These are phyloP conservation scores for Gymnarchus niloticus DNA, from an alignment of 2,113 vertebrate species.

Conservation along the genomic window DNA sequence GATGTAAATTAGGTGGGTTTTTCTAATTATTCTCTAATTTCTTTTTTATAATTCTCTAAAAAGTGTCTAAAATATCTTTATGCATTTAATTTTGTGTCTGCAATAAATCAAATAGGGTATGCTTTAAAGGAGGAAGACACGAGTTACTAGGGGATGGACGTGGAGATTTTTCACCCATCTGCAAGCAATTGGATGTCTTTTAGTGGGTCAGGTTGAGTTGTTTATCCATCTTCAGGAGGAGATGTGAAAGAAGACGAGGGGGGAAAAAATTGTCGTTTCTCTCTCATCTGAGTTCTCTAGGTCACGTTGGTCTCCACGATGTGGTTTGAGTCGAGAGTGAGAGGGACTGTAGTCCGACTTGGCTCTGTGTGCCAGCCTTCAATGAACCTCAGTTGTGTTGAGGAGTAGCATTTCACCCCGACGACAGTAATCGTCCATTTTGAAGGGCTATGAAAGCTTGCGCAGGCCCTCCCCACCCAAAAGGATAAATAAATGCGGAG, in stretches of 20 bases:
- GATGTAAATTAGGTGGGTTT: neutral
- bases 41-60: neutral
- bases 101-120: neutral
- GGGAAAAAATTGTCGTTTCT: slow-evolving; percentile 25
- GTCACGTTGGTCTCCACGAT: slow-evolving; percentile 7
- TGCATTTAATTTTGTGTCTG: slow-evolving; percentile 1
- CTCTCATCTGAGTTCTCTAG: neutral
- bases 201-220: slow-evolving; percentile 22
- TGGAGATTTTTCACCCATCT: neutral
- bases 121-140: neutral
- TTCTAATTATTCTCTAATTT: neutral
- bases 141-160: neutral
- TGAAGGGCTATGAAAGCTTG: slow-evolving; percentile 28
- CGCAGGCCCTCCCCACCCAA: slow-evolving; percentile 16
- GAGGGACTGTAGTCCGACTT: neutral
- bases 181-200: slow-evolving; percentile 32
- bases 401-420: neutral
- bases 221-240: slow-evolving; percentile 29
- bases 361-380: neutral
- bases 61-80: neutral
- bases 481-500: slow-evolving; percentile 30
- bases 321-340: neutral
- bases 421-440: slow-evolving; percentile 29
- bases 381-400: neutral
- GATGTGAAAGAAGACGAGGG: slow-evolving; percentile 15